phyloP scores from a whole-genome alignment of 37 sponge, comb jelly and placozoan genomes.

The Chondrosia reniformis region DNA sequence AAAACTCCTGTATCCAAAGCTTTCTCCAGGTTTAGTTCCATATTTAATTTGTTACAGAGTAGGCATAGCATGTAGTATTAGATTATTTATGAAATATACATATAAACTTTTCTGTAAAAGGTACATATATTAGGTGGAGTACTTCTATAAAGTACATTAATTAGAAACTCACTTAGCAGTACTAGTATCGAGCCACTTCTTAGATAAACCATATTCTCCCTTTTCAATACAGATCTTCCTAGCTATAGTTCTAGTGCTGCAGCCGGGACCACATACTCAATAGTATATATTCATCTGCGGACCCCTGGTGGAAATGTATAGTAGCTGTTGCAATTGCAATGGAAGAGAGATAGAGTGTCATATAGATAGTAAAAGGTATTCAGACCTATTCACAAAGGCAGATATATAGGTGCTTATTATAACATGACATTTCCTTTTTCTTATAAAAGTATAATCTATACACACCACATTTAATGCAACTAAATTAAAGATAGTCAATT shows the following conservation, averaged over 20 bases:
- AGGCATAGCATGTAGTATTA: neutral
- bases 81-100: neutral
- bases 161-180: constrained; percentile 49
- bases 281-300: constrained; percentile 25
- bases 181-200: constrained; percentile 32
- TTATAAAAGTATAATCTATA: no score
- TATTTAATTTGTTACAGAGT: no score
- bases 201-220: constrained; percentile 35
- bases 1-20: no score
- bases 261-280: constrained; percentile 53
- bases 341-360: no score
- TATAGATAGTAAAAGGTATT: neutral
- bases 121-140: neutral
- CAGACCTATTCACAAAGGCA: neutral
- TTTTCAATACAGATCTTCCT: constrained; percentile 41
- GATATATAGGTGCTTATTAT: no score
- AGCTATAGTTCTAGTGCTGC: constrained; percentile 63
- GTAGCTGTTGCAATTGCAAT: neutral
- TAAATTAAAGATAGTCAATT: no score
- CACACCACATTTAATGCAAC: no score
- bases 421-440: no score
- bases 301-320: constrained; percentile 29
- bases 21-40: no score
- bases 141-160: neutral
- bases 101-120: neutral